Base-by-base conservation (phyloP, 2,888 invertebrate species). In the Andricus quercusramuli region DNA sequence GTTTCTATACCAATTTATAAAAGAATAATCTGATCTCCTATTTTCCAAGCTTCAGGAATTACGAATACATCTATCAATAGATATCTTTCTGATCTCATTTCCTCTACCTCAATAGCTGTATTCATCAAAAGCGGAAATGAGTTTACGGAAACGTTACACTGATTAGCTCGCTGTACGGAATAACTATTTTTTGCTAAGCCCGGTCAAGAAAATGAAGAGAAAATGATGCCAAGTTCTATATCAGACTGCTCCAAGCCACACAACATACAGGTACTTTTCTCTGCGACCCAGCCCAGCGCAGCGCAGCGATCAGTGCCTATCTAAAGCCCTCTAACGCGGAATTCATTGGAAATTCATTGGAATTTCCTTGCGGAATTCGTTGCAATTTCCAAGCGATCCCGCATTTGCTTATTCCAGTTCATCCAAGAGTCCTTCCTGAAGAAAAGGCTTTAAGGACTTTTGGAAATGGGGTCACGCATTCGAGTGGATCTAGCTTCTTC, bases 361-460 rank as follows among this genome's bases (percentile, higher is more conserved):
- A 74, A 56, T 74, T 74, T 70, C 22, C 68, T 15, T 29, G 56
- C n/a, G 15, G 56, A 74, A 74, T 74, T 56, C 74, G 51, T n/a
- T 74, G 56, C 32, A 74, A 74, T 56, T 74, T 74, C 47, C 67
- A 20, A 29, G 9, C 51, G 32, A 70, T 70, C 29, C 25, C 32
- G 74, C 74, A 74, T 51, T 74, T 51, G 56, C 70, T 70, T 70
- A 70, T 47, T 70, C 44, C 70, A 70, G 47, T 70, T 70, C 70
- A 70, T 70, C 29, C 47, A 29, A 68, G 32, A 70, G 29, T 70
- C 25, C n/a, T 51, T 51, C 70, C 47, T 70, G n/a, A 70, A 70
- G 70, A 70, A 51, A 51, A n/a, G 47, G 70, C 70, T 70, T 70
- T 70, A 51, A 70, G 51, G 74, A 74, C 74, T 74, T 74, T 74